These are phyloP conservation scores for Laticauda colubrina DNA, from an alignment of 2,113 vertebrate species.

Conservation along the genomic window DNA sequence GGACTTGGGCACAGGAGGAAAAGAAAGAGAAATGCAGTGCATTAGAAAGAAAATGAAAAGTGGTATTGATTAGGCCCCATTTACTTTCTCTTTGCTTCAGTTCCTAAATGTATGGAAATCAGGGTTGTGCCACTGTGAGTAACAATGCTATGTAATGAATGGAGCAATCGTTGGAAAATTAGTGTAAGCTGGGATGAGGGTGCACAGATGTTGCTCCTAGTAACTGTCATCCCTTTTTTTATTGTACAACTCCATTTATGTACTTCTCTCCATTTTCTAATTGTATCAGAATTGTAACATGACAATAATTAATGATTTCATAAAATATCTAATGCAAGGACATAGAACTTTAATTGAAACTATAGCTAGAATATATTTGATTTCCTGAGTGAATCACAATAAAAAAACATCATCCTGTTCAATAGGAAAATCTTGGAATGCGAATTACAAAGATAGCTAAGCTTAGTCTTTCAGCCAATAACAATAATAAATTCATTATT, in stretches of 20 bases:
- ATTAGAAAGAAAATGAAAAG: slow-evolving; percentile 99
- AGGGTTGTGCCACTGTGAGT: slow-evolving; percentile 86
- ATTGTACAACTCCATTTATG: slow-evolving; percentile 83
- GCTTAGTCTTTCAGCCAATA: slow-evolving; percentile 78
- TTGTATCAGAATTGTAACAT: slow-evolving; percentile 86
- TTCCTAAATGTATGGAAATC: slow-evolving; percentile 98
- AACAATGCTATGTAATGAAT: slow-evolving; percentile 98
- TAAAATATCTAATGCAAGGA: slow-evolving; percentile 76
- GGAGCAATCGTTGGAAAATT: slow-evolving; percentile 92
- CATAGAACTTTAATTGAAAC: slow-evolving; percentile 76
- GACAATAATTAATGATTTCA: slow-evolving; percentile 90
- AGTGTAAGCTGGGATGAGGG: slow-evolving; percentile 84
- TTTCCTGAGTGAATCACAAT: slow-evolving; percentile 81
- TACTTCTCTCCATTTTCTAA: slow-evolving; percentile 85
- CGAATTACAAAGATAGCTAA: slow-evolving; percentile 56
- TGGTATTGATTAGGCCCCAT: slow-evolving; percentile 99
- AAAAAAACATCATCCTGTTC: slow-evolving; percentile 70
- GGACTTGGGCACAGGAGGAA: slow-evolving; percentile 81
- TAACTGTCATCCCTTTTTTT: slow-evolving; percentile 80
- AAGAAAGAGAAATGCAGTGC: slow-evolving; percentile 81
- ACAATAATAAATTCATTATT: slow-evolving; percentile 35
- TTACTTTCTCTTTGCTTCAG: slow-evolving; percentile 91
- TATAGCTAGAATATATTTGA: slow-evolving; percentile 78
- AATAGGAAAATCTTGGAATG: slow-evolving; percentile 66
- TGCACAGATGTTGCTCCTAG: slow-evolving; percentile 89